Percentiles rank a stretch among this genome's conserved stretches.
phyloP scores from a whole-genome alignment of 1,140 invertebrate species.

The Muscidifurax raptorellus region DNA sequence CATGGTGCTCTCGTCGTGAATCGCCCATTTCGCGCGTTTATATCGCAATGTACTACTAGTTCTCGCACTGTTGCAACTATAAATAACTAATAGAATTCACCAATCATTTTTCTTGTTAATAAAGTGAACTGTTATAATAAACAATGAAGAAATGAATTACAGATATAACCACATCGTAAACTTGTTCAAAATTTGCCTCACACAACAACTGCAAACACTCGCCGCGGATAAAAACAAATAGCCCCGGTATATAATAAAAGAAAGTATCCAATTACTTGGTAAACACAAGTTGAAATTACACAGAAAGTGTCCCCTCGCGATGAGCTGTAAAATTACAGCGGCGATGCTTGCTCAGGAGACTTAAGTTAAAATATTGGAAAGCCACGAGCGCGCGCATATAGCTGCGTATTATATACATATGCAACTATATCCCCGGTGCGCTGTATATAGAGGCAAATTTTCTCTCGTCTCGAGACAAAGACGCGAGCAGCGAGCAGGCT shows the following conservation, averaged over 20 bases:
- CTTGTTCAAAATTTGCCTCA: not conserved
- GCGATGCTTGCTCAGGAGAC: not conserved
- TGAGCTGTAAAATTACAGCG: not conserved
- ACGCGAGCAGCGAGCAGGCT: not conserved
- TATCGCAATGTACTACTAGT: too few species aligned
- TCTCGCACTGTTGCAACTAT: too few species aligned
- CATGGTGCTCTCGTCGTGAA: too few species aligned
- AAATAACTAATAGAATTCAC: too few species aligned
- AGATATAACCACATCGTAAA: too few species aligned
- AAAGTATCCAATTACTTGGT: not conserved
- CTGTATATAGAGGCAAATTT: not conserved
- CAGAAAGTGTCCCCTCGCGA: not conserved
- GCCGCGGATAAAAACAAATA: too few species aligned
- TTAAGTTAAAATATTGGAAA: not conserved
- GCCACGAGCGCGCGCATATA: not conserved
- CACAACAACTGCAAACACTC: too few species aligned
- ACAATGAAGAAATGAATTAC: too few species aligned
- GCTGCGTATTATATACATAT: too few species aligned
- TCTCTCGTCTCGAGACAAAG: slow-evolving; percentile 8
- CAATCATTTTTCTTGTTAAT: too few species aligned
- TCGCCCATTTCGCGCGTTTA: too few species aligned
- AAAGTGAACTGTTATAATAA: too few species aligned
- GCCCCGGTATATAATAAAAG: not conserved
- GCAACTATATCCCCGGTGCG: not conserved
- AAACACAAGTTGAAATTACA: not conserved